Percentiles rank a stretch among this genome's conserved stretches.
phyloP scores from a whole-genome alignment of 2,888 invertebrate genomes.

The Eupithecia dodoneata region DNA sequence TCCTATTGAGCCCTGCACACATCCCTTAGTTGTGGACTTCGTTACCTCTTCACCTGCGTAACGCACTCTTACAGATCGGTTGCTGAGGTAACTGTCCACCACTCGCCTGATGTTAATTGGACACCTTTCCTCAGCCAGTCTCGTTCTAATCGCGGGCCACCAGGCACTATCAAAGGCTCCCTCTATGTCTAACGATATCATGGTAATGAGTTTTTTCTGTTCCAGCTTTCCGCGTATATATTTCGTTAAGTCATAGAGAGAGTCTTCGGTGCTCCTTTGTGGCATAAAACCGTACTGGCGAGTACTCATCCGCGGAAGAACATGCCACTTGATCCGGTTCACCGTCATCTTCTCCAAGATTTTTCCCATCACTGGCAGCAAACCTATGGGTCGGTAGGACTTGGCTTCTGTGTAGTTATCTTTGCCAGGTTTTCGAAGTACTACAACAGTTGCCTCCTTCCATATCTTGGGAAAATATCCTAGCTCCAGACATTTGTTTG shows the following conservation, averaged over 20 bases:
- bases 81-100: slow-evolving; percentile 21
- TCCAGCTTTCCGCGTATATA: too few relatives aligned
- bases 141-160: slow-evolving; percentile 24
- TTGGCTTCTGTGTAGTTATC: slow-evolving; percentile 32
- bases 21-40: neutral
- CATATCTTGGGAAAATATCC: slow-evolving; percentile 34
- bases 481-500: slow-evolving; percentile 39
- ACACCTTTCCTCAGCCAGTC: slow-evolving; percentile 25
- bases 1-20: slow-evolving; percentile 13
- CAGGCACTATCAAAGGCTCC: slow-evolving; percentile 7
- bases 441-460: slow-evolving; percentile 25
- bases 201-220: too few relatives aligned
- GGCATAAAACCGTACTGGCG: slow-evolving; percentile 7
- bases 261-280: slow-evolving; percentile 10
- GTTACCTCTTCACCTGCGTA: slow-evolving; percentile 29
- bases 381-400: slow-evolving; percentile 43
- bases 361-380: slow-evolving; percentile 41
- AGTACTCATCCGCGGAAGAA: slow-evolving; percentile 2
- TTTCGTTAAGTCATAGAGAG: too few relatives aligned
- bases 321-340: slow-evolving; percentile 7
- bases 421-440: slow-evolving; percentile 12
- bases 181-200: too few relatives aligned
- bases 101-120: slow-evolving; percentile 19
- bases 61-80: slow-evolving; percentile 26
- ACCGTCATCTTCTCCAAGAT: slow-evolving; percentile 21